phyloP scores from a whole-genome alignment of 2,888 invertebrate species.

The Melipona bicolor region DNA sequence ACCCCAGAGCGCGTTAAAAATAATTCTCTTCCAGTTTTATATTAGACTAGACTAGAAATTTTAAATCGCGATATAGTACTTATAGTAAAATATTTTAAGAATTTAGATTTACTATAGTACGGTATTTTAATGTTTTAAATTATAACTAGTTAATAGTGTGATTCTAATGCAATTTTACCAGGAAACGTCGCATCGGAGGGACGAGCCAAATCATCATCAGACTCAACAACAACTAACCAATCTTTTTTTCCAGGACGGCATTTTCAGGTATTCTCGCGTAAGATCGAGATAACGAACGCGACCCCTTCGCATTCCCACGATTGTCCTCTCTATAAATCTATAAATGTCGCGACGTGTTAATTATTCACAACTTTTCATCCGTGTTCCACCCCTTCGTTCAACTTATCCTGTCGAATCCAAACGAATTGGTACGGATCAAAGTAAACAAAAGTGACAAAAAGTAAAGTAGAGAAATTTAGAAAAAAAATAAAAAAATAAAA shows the following conservation, averaged over 20 bases:
- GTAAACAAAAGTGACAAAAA: not conserved
- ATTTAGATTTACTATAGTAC: too few relatives aligned
- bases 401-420: not conserved
- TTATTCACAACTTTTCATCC: not conserved
- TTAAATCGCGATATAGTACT: too few relatives aligned
- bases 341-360: constrained; percentile 2
- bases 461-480: not conserved
- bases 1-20: too few relatives aligned
- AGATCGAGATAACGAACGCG: constrained; percentile 1
- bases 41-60: too few relatives aligned
- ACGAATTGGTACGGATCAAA: not conserved
- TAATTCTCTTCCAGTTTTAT: too few relatives aligned
- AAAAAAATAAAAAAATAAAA: not conserved
- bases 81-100: too few relatives aligned
- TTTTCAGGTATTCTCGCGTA: not conserved
- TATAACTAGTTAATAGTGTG: not conserved
- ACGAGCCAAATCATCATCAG: not conserved
- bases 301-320: constrained; percentile 17
- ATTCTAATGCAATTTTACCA: constrained; percentile 19
- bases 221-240: constrained; percentile 31
- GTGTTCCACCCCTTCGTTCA: not conserved
- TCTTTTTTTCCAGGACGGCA: constrained; percentile 45
- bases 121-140: too few relatives aligned
- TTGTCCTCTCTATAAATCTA: not conserved
- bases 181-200: not conserved